Percentiles rank a stretch among this genome's conserved stretches.
Conservation (phyloP, 1,140 invertebrate genomes). For the Sarcophaga bullata region DNA sequence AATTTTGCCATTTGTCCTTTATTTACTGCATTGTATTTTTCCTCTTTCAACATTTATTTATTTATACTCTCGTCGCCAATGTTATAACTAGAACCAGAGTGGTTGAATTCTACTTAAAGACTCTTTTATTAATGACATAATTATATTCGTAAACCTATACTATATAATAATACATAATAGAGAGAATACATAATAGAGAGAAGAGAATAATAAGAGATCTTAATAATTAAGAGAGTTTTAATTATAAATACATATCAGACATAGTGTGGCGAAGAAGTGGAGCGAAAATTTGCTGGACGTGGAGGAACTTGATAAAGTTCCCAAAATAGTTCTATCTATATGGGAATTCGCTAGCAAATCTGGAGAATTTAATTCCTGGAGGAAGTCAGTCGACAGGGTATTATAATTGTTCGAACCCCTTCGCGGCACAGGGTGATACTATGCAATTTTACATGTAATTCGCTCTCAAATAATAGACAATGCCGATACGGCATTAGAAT, state of each 20-base stretch:
- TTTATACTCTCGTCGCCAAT: not conserved
- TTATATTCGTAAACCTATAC: not conserved
- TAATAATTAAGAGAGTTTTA: not conserved
- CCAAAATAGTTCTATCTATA: slow-evolving; percentile 13
- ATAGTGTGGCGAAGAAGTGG: too few relatives aligned
- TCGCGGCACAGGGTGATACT: too few relatives aligned
- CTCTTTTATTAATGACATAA: not conserved
- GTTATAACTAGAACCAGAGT: not conserved
- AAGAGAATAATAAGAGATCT: too few relatives aligned
- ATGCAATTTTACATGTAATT: too few relatives aligned
- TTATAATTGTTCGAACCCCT: too few relatives aligned
- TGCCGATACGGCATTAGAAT: too few relatives aligned
- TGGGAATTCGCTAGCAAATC: slow-evolving; percentile 36
- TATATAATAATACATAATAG: not conserved
- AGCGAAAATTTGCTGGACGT: too few relatives aligned
- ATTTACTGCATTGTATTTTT: not conserved
- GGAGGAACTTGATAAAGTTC: slow-evolving; percentile 6
- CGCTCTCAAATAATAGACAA: too few relatives aligned
- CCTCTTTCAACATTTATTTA: not conserved
- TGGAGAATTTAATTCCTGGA: slow-evolving; percentile 41
- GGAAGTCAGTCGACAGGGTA: slow-evolving; percentile 15
- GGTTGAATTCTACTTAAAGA: not conserved
- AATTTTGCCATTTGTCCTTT: not conserved
- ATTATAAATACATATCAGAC: slow-evolving; percentile 3
- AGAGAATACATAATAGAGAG: not conserved